These are phyloP conservation scores for Eupithecia inturbata DNA, from an alignment of 2,888 invertebrate species.

Conservation along the genomic window DNA sequence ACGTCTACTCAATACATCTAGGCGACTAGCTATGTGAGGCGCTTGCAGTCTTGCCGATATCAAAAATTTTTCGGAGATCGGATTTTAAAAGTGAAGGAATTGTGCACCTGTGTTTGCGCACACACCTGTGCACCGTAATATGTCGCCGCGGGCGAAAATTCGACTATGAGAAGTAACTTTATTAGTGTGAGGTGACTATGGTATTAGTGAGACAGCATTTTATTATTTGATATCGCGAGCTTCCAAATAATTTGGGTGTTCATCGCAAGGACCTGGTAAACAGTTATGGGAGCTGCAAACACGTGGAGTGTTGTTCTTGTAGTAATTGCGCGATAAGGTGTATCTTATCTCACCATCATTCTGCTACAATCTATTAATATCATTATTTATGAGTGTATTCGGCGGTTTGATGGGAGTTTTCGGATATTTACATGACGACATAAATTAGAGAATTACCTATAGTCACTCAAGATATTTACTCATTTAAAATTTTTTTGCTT, in stretches of 20 bases:
- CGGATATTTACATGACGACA: background rate
- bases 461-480: background rate
- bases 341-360: slow-evolving; percentile 38
- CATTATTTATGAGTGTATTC: slow-evolving; percentile 44
- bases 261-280: background rate
- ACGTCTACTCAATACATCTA: background rate
- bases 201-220: background rate
- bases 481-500: background rate
- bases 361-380: slow-evolving; percentile 38
- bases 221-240: background rate
- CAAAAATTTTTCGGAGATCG: too few species aligned
- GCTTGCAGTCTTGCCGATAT: too few species aligned
- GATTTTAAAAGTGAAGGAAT: too few species aligned
- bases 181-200: background rate
- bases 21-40: background rate
- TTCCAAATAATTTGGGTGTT: background rate
- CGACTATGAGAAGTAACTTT: too few species aligned
- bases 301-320: slow-evolving; percentile 53
- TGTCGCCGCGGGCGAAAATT: background rate
- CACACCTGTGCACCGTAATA: too few species aligned
- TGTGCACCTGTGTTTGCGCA: background rate
- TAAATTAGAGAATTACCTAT: background rate
- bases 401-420: slow-evolving; percentile 19
- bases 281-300: background rate
- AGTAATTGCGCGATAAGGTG: slow-evolving; percentile 50